Evolutionary conservation across 2,797 vertebrate species (phyloP), one percentile per base, ranked within the genome.

Genomic region (Catharus ustulatus): DNA sequence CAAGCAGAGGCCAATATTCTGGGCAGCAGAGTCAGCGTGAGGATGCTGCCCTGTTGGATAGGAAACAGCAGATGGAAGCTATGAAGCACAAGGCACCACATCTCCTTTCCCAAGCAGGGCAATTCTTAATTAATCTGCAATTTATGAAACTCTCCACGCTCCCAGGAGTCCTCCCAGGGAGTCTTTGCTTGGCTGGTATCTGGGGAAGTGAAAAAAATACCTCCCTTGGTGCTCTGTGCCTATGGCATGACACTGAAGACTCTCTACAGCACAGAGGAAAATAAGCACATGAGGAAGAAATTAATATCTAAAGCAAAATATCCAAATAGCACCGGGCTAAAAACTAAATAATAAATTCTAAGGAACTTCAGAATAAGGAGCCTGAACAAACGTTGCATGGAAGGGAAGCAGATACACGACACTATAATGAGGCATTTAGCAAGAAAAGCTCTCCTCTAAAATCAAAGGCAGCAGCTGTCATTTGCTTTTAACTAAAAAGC

Each of bases 381-480:
- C 42, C 32, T 38, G 26, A 89, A 77, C 20, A 74, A 61, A 72
- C 1, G 1, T 6, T 36, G 72, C n/a, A 52, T 52, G 43, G 64
- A 84, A 87, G 14, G 13, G 54, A 7, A 89, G 43, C n/a, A 90
- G 57, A 76, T 32, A 78, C 15, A 43, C 6, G 46, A 36, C 16
- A n/a, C 49, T 52, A 4, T 58, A 93, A 93, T 85, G 69, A 89
- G 49, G 58, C 32, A 91, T 78, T 93, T 72, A 66, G 58, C n/a
- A 84, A 91, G 57, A 77, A 84, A 85, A 69, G 7, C 36, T 29
- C 52, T 22, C 27, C 73, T 91, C 48, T 69, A 49, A 46, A 92
- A 84, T 63, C 74, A 83, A 93, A 96, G 77, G 49, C 17, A 89
- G 30, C 20, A 87, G 36, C 69, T 94, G 49, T n/a, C 91, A 81